Evolutionary conservation across 1,140 invertebrate genomes (phyloP).

Genomic region (Whitmania pigra): DNA sequence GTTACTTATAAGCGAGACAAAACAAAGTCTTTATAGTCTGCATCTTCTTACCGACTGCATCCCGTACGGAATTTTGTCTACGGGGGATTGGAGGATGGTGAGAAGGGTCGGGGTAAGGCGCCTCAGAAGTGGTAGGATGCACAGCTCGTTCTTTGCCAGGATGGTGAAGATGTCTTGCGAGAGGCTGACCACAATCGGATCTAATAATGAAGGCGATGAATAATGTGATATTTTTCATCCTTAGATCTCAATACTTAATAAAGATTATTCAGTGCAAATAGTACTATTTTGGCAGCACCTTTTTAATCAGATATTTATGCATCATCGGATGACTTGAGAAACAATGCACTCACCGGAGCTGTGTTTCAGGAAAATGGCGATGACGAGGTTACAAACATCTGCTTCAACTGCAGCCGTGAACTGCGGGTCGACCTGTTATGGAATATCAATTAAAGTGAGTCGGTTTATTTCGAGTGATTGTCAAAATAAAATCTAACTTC

Average conservation of each 20-base stretch:
- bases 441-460: no score
- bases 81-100: constrained; percentile 49
- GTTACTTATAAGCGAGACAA: no score
- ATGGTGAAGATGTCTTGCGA: constrained; percentile 58
- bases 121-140: constrained; percentile 52
- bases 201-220: constrained; percentile 35
- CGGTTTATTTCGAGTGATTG: no score
- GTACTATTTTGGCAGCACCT: no score
- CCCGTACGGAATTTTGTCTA: constrained; percentile 36
- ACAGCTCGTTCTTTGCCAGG: constrained; percentile 52
- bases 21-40: no score
- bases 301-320: no score
- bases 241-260: no score
- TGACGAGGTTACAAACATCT: constrained; percentile 57
- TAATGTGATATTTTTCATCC: no score
- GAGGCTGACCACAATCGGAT: constrained; percentile 53
- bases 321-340: no score
- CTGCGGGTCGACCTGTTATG: constrained; percentile 50
- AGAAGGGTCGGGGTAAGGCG: constrained; percentile 59
- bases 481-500: no score
- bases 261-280: no score
- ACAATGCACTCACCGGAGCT: constrained; percentile 39
- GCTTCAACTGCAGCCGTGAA: constrained; percentile 55
- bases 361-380: constrained; percentile 60
- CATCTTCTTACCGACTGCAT: constrained; percentile 34